Percentiles rank a stretch among this genome's conserved stretches.
Evolutionary conservation across 2,888 invertebrate genomes (phyloP).

Genomic region (Cyclophora punctaria): DNA sequence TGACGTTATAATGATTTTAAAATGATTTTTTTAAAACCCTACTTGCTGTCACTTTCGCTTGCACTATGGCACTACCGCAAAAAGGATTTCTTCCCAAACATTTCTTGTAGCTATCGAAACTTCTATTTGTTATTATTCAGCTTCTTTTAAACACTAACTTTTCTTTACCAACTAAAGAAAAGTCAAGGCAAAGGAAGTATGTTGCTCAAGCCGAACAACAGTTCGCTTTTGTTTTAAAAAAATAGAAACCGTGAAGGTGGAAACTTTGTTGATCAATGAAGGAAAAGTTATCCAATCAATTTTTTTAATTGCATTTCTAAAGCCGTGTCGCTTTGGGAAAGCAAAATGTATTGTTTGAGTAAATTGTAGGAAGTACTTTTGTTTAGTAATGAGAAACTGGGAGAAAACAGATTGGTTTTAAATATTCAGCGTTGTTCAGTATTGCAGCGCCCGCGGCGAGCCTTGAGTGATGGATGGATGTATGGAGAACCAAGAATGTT

Average conservation of each 20-base stretch:
- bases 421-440: background rate
- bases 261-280: slow-evolving; percentile 28
- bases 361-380: slow-evolving; percentile 7
- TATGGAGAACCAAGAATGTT: too few relatives aligned
- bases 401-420: slow-evolving; percentile 5
- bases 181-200: slow-evolving; percentile 5
- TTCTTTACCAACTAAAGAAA: slow-evolving; percentile 3
- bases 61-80: too few relatives aligned
- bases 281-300: slow-evolving; percentile 35
- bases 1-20: too few relatives aligned
- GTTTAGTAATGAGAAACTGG: slow-evolving; percentile 1
- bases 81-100: too few relatives aligned
- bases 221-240: slow-evolving; percentile 16
- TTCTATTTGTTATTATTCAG: too few relatives aligned
- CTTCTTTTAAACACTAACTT: background rate
- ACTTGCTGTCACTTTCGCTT: too few relatives aligned
- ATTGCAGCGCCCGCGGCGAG: too few relatives aligned
- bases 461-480: too few relatives aligned
- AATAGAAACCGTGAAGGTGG: slow-evolving; percentile 14
- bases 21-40: too few relatives aligned
- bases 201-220: slow-evolving; percentile 1
- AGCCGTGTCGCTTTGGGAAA: background rate
- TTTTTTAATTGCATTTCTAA: slow-evolving; percentile 25
- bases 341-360: slow-evolving; percentile 3
- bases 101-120: too few relatives aligned